phyloP scores from a whole-genome alignment of 2,888 invertebrate genomes.

The Drosophila acutilabella region DNA sequence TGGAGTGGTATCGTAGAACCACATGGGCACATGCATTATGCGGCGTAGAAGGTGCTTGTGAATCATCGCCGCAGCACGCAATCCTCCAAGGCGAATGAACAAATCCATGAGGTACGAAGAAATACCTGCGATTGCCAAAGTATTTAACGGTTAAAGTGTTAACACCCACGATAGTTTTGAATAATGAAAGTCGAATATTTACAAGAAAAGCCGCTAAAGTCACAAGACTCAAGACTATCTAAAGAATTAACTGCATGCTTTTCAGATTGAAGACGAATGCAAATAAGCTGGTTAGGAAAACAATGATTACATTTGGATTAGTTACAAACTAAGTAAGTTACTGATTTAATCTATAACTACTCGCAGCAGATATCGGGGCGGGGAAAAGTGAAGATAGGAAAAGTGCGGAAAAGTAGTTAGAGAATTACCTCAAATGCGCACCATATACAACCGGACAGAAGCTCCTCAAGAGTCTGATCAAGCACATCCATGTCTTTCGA shows the following conservation, averaged over 20 bases:
- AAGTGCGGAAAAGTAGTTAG: constrained; percentile 86
- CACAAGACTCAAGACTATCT: no score
- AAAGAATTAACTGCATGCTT: no score
- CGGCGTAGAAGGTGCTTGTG: constrained; percentile 85
- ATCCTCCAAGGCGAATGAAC: constrained; percentile 88
- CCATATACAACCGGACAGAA: constrained; percentile 87
- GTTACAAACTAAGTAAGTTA: no score
- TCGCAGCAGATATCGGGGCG: neutral
- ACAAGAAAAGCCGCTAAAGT: no score
- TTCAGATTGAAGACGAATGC: no score
- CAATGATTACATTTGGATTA: no score
- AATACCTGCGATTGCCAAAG: constrained; percentile 86
- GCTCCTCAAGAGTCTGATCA: constrained; percentile 84
- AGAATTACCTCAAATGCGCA: constrained; percentile 87
- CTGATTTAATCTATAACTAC: neutral
- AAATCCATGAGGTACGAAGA: constrained; percentile 89
- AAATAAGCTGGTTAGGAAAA: no score
- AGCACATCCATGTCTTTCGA: constrained; percentile 86
- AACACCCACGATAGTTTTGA: no score
- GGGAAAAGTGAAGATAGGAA: constrained; percentile 69
- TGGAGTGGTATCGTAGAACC: constrained; percentile 88
- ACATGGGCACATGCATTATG: constrained; percentile 86
- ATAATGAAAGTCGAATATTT: no score
- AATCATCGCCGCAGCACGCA: constrained; percentile 80
- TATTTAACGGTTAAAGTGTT: neutral